These are phyloP conservation scores for Synergus japonicus DNA, from an alignment of 2,888 invertebrate genomes.

Conservation along the genomic window DNA sequence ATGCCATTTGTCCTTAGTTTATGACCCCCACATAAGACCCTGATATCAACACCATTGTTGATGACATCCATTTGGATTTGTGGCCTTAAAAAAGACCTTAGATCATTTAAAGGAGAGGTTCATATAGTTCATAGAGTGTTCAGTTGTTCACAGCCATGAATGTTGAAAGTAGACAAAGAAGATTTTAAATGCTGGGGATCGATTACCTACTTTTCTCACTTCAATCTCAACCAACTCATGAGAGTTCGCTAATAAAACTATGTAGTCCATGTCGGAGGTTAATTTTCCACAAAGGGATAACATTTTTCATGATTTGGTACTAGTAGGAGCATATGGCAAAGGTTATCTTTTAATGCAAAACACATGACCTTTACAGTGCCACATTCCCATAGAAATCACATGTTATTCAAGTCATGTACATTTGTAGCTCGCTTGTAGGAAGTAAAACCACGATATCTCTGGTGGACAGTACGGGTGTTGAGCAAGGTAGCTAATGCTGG, in stretches of 20 bases:
- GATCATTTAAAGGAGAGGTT: neutral
- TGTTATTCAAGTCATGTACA: conserved; percentile 62
- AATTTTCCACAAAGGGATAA: conserved; percentile 11
- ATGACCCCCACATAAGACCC: conserved; percentile 58
- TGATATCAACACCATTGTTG: conserved; percentile 64
- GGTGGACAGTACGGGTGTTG: conserved; percentile 32
- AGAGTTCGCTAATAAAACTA: neutral
- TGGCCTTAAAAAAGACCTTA: neutral
- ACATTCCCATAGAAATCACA: conserved; percentile 67
- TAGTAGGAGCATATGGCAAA: conserved; percentile 43
- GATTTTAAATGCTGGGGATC: too few species aligned
- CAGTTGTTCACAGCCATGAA: too few species aligned
- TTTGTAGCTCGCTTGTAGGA: conserved; percentile 59
- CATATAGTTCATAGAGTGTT: too few species aligned
- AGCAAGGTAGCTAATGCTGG: conserved; percentile 57
- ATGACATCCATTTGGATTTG: conserved; percentile 59
- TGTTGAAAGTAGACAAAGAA: too few species aligned
- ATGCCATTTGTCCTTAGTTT: conserved; percentile 67
- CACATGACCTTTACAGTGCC: conserved; percentile 28
- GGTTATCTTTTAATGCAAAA: conserved; percentile 64
- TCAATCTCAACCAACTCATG: neutral
- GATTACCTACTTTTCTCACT: neutral
- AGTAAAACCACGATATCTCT: conserved; percentile 43
- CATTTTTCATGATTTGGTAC: conserved; percentile 45
- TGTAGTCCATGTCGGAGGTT: neutral